Evolutionary conservation across 2,888 invertebrate species (phyloP), one percentile per base, ranked within the genome.

Genomic region (Dichetophora obliterata): DNA sequence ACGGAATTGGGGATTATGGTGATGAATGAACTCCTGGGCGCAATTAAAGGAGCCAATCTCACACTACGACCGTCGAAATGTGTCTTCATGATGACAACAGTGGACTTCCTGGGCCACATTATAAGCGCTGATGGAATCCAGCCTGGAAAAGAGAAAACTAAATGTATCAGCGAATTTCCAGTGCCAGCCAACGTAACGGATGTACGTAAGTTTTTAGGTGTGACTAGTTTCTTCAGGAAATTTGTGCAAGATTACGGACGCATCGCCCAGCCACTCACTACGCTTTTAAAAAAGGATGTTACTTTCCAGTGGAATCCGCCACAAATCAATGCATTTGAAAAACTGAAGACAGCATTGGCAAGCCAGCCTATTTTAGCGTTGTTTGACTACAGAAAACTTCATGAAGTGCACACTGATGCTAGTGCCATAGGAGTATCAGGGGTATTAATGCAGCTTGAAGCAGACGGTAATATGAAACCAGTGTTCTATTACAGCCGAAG

Each of bases 61-160:
- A 80, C 81, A 11, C 22, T 80, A 34, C 34, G 79, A n/a, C 57
- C 73, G 22, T 70, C 66, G 2, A 81, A 79, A 84, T 84, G 82
- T 66, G 27, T 57, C 2, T 77, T 80, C 50, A 27, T 79, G 50
- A 57, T 74, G 19, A 71, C 54, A 14, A 57, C 27, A 2, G 77
- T 80, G 1, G 70, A 69, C 3, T 81, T 79, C 22, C 52, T 78
- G 34, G 76, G 79, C 9, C 80, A 79, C 61, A 48, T 77, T 5
- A 65, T 80, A 4, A 65, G 65, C 22, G 27, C 22, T 19, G 65
- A 61, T 34, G 78, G 79, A 27, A 76, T 80, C 31, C 65, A 59
- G 8, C 81, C 77, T 9, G 81, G 80, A 3, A 66, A 76, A 31
- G 71, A 54, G 2, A 80, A 80, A 37, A 80, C 80, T 1, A 68